Percentiles rank a stretch among this genome's conserved stretches.
phyloP scores from a whole-genome alignment of 1,140 invertebrate species.

The Helicoverpa zea region DNA sequence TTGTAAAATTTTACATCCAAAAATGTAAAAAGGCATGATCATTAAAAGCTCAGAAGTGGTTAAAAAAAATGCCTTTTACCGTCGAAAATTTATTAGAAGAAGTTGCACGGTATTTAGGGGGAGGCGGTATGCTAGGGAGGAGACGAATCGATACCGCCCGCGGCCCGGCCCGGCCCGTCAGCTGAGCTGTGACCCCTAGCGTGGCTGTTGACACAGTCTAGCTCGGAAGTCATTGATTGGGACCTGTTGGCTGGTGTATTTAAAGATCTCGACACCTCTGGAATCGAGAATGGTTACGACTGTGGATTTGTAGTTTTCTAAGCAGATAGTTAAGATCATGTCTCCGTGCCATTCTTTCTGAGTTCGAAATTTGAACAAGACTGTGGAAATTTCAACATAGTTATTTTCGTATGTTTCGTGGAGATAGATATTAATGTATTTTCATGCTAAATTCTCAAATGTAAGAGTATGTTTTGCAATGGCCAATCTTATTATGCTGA shows the following conservation, averaged over 20 bases:
- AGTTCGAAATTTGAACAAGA: too few species aligned
- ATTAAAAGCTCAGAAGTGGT: background rate
- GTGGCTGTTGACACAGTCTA: conserved; percentile 31
- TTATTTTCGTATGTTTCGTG: too few species aligned
- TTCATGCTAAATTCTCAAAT: too few species aligned
- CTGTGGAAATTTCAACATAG: too few species aligned
- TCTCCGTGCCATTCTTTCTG: background rate
- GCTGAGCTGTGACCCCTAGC: conserved; percentile 28
- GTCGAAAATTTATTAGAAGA: conserved; percentile 15
- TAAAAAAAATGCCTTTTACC: background rate
- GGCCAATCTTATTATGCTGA: too few species aligned
- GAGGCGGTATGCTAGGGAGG: background rate
- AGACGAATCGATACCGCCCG: conserved; percentile 21
- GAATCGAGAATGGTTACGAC: background rate
- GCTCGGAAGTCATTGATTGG: conserved; percentile 29
- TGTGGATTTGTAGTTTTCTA: too few species aligned
- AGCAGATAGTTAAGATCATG: too few species aligned
- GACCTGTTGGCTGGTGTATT: conserved; percentile 9
- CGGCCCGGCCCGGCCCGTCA: conserved; percentile 5
- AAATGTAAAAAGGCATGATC: background rate
- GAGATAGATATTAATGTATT: too few species aligned
- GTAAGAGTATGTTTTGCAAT: too few species aligned
- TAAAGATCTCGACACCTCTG: background rate
- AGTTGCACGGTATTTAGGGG: conserved; percentile 9
- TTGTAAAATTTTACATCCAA: too few species aligned